Base-by-base conservation (phyloP, 2,113 vertebrate genomes). In the Corythoichthys haematopterus region DNA sequence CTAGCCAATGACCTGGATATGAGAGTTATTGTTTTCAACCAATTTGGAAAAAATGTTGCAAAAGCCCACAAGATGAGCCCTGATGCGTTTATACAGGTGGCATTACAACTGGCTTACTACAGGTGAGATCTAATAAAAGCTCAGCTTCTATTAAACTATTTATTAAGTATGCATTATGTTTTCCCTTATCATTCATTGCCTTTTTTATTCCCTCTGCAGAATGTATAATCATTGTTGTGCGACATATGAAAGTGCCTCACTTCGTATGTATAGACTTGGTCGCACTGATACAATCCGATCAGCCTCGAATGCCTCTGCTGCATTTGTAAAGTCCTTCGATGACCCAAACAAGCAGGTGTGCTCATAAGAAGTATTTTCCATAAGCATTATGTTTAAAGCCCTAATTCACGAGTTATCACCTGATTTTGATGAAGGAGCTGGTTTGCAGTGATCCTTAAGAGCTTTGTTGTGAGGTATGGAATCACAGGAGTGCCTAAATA, bases 281-380 rank as follows among this genome's bases (percentile, higher is more conserved):
- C 94, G 96, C 14, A 98, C 96, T 0, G 96, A 98, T 80, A 98
- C 96, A 16, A 97, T 98, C 84, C 93, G 95, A 69, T 97, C 96
- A 0, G 47, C 94, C 16, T 94, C 96, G 0, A 6, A 70, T 0
- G 87, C 92, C 56, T 95, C 94, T 0, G 90, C 93, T 2, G 71
- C 80, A 55, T 98, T 98, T 4, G 92, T 93, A 67, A 89, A 89
- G 2, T 88, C 92, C 61, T 93, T 98, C 83, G 94, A 95, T 61
- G 89, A 91, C 69, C 47, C 90, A 16, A 68, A 43, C 16, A 91
- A 83, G 79, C 80, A 85, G 91, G 96, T 98, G 64, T 86, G 91
- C 40, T 43, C 40, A 5, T 40, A 40, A 40, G 7, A 40, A 40
- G 40, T 40, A 40, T 20, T 2, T 7, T 52, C 6, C 11, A 33